These are phyloP conservation scores for Pantherophis guttatus DNA, from an alignment of 2,113 vertebrate genomes.

Conservation along the genomic window DNA sequence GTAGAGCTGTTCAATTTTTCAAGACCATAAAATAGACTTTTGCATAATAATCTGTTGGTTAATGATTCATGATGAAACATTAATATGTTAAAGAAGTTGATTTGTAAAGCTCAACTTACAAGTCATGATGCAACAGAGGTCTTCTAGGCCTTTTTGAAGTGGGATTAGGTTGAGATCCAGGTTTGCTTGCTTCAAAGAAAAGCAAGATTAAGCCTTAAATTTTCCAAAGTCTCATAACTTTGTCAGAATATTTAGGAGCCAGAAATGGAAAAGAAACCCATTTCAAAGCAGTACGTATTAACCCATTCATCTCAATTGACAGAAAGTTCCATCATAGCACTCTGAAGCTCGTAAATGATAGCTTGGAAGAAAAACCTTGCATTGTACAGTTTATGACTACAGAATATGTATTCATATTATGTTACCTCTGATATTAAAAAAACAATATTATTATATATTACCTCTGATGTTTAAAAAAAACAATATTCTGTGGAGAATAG, in stretches of 20 bases:
- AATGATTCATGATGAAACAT: background rate
- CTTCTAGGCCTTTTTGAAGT: slow-evolving; percentile 19
- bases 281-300: slow-evolving; percentile 1
- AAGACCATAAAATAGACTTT: background rate
- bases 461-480: background rate
- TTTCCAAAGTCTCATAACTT: slow-evolving; percentile 11
- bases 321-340: background rate
- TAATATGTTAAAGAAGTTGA: background rate
- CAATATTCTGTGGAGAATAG: background rate
- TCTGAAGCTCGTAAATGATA: slow-evolving; percentile 13
- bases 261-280: slow-evolving; percentile 9
- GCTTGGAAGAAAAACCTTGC: background rate
- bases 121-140: background rate
- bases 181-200: slow-evolving; percentile 24
- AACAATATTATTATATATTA: background rate
- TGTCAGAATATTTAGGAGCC: slow-evolving; percentile 16
- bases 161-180: background rate
- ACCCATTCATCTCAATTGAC: background rate
- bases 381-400: slow-evolving; percentile 6
- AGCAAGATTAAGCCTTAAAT: background rate
- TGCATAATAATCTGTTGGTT: background rate
- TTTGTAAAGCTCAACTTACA: background rate
- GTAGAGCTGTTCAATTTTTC: background rate
- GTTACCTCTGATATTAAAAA: background rate
- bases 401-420: background rate